Conservation (phyloP, 2,797 vertebrate genomes). For the Neosilurus mollespiculum region DNA sequence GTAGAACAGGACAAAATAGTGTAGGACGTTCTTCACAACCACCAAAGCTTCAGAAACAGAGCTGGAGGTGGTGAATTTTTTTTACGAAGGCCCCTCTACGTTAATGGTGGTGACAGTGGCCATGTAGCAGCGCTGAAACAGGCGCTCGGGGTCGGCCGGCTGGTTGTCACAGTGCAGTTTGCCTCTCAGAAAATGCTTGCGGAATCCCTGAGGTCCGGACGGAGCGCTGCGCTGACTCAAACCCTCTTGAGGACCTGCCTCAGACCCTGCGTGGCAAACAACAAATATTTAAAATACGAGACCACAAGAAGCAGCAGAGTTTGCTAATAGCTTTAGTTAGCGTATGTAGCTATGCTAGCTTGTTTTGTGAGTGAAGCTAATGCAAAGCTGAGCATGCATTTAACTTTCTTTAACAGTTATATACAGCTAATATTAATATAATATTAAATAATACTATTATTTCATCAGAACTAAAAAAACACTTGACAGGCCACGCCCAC, state of each 20-base stretch:
- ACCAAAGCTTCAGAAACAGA: background rate
- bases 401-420: background rate
- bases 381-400: no score
- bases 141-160: constrained; percentile 64
- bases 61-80: background rate
- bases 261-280: constrained; percentile 63
- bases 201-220: constrained; percentile 63
- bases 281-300: background rate
- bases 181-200: constrained; percentile 70
- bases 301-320: background rate
- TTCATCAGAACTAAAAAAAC: background rate
- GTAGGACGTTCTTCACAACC: background rate
- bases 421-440: background rate
- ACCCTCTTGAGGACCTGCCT: constrained; percentile 61
- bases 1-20: background rate
- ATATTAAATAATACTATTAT: background rate
- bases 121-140: constrained; percentile 77
- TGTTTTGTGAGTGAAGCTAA: background rate
- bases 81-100: constrained; percentile 68
- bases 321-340: background rate
- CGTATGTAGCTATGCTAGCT: background rate
- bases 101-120: constrained; percentile 68
- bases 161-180: constrained; percentile 75
- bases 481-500: background rate
- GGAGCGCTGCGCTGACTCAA: constrained; percentile 50